phyloP scores from a whole-genome alignment of 2,113 vertebrate genomes.

The Centropristis striata region DNA sequence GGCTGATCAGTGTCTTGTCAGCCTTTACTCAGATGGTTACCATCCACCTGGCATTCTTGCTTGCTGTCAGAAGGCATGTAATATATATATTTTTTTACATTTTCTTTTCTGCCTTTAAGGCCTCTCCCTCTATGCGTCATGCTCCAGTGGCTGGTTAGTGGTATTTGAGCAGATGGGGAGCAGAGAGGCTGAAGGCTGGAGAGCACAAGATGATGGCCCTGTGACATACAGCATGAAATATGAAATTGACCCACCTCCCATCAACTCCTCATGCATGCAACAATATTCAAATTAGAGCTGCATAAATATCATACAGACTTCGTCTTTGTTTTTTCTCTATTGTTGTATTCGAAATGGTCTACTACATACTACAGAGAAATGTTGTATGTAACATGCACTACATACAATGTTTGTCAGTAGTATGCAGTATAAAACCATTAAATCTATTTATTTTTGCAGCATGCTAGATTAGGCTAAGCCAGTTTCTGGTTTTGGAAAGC shows the following conservation, averaged over 20 bases:
- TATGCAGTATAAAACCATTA: too few relatives aligned
- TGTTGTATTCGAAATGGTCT: too few relatives aligned
- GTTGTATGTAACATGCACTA: too few relatives aligned
- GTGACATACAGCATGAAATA: constrained; percentile 46
- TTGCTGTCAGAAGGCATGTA: constrained; percentile 14
- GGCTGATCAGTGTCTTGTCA: constrained; percentile 1
- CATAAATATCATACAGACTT: not conserved
- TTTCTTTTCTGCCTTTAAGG: not conserved
- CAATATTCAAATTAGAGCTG: constrained; percentile 32
- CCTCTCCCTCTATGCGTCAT: constrained; percentile 19
- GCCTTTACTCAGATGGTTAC: constrained; percentile 9
- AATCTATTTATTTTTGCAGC: too few relatives aligned
- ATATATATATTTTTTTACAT: not conserved
- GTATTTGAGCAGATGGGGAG: constrained; percentile 40
- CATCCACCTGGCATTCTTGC: not conserved
- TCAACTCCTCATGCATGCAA: not conserved
- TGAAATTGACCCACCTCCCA: not conserved
- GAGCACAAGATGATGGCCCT: constrained; percentile 35
- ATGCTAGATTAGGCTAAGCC: too few relatives aligned
- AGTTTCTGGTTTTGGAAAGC: too few relatives aligned
- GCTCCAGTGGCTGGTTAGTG: constrained; percentile 35
- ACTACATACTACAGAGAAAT: too few relatives aligned
- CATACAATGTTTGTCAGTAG: too few relatives aligned
- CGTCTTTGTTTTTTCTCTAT: not conserved
- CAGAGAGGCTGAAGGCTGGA: constrained; percentile 40